These are phyloP conservation scores for Parnassius smintheus DNA, from an alignment of 2,888 invertebrate genomes.

Conservation along the genomic window DNA sequence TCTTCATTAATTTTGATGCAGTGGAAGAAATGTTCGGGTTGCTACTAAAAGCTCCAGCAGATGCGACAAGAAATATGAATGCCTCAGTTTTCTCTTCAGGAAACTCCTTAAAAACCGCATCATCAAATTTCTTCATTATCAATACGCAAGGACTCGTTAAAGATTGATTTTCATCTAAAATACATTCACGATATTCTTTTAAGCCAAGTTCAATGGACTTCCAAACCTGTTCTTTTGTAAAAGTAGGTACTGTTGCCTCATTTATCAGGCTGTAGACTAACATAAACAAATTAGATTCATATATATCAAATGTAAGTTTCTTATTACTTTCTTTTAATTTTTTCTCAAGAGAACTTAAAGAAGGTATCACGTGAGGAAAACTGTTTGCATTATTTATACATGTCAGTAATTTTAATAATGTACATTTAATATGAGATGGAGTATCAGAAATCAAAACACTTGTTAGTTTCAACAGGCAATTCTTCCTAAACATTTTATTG, in stretches of 20 bases:
- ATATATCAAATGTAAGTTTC: slow-evolving; percentile 64
- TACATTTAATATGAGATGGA: slow-evolving; percentile 71
- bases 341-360: slow-evolving; percentile 49
- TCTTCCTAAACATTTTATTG: slow-evolving; percentile 59
- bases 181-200: slow-evolving; percentile 73
- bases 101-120: slow-evolving; percentile 76
- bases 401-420: slow-evolving; percentile 67
- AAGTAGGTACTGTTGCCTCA: slow-evolving; percentile 65
- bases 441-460: slow-evolving; percentile 56
- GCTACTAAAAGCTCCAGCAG: slow-evolving; percentile 79
- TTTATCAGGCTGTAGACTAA: slow-evolving; percentile 81
- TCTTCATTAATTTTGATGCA: slow-evolving; percentile 84
- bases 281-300: slow-evolving; percentile 76
- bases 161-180: slow-evolving; percentile 56
- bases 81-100: slow-evolving; percentile 66
- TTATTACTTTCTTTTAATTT: slow-evolving; percentile 48
- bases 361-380: slow-evolving; percentile 58
- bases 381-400: slow-evolving; percentile 70
- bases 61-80: slow-evolving; percentile 76
- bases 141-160: slow-evolving; percentile 69
- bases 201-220: slow-evolving; percentile 79
- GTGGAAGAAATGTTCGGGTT: slow-evolving; percentile 82
- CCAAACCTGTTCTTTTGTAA: slow-evolving; percentile 76
- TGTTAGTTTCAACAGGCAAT: slow-evolving; percentile 60
- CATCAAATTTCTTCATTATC: slow-evolving; percentile 80